Evolutionary conservation across 2,888 invertebrate genomes (phyloP).

Genomic region (Ophion ventricosus): DNA sequence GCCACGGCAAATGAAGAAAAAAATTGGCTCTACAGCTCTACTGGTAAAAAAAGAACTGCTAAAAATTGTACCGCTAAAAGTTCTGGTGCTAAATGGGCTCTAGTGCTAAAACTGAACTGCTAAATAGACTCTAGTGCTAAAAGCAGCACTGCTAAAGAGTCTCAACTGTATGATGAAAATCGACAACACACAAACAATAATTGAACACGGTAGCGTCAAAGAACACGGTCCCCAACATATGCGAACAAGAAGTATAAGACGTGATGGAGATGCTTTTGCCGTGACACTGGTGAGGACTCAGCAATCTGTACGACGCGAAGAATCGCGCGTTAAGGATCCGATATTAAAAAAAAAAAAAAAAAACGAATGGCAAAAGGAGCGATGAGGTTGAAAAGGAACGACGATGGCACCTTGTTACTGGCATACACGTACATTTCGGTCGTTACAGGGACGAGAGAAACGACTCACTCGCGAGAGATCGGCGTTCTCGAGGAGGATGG

Average conservation of each 20-base stretch:
- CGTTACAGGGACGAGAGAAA: conserved; percentile 71
- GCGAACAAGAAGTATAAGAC: background rate
- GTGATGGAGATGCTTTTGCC: background rate
- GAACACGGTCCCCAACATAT: background rate
- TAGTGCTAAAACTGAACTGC: no score
- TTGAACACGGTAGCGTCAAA: background rate
- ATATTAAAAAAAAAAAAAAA: conserved; percentile 26
- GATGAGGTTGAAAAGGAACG: conserved; percentile 26
- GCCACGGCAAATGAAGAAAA: no score
- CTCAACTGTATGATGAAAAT: background rate
- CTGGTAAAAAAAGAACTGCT: no score
- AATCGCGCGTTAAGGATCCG: conserved; percentile 11
- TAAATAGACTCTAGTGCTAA: no score
- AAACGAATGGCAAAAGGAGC: background rate
- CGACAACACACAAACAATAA: conserved; percentile 11
- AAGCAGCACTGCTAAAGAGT: no score
- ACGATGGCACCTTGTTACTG: conserved; percentile 77
- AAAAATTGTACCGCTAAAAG: no score
- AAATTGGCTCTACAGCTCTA: no score
- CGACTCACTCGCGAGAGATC: conserved; percentile 74
- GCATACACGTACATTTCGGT: conserved; percentile 70
- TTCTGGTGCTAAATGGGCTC: no score
- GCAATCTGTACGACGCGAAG: background rate
- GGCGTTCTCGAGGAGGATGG: conserved; percentile 60
- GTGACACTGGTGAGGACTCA: background rate